A percentile compares a stretch with the other conserved stretches of the same genome.
These are phyloP conservation scores for Acronicta alni DNA, from an alignment of 2,888 invertebrate genomes.

Conservation along the genomic window DNA sequence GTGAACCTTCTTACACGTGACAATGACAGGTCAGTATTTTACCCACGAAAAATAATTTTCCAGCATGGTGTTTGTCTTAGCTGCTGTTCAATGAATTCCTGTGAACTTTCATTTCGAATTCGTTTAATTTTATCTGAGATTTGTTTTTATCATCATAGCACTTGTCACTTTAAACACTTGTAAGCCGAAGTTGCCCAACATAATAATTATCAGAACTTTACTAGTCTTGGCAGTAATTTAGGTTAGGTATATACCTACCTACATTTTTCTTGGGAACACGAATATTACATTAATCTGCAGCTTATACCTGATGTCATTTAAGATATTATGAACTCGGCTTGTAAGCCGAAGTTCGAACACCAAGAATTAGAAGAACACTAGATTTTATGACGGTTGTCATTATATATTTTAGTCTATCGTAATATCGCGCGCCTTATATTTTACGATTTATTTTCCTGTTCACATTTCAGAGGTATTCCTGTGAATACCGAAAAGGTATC, in stretches of 20 bases:
- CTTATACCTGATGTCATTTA: constrained; percentile 4
- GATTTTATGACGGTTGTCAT: no score
- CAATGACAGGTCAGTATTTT: constrained; percentile 73
- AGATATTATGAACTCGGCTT: no score
- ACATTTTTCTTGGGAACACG: constrained; percentile 25
- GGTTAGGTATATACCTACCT: not conserved
- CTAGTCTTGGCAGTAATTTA: constrained; percentile 24
- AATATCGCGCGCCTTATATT: no score
- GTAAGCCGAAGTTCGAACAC: no score
- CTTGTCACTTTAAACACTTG: not conserved
- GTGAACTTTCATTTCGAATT: not conserved
- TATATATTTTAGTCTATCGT: no score
- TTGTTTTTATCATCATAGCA: constrained; percentile 5
- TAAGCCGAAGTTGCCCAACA: not conserved
- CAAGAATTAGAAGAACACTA: no score
- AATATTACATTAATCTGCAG: constrained; percentile 19
- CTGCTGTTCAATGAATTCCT: not conserved
- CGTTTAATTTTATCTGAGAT: constrained; percentile 5
- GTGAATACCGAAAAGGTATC: no score
- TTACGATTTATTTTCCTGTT: no score
- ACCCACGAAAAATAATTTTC: constrained; percentile 25
- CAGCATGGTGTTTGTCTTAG: constrained; percentile 33
- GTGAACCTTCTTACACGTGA: constrained; percentile 66
- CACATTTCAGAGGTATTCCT: no score
- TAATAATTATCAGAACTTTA: constrained; percentile 38